Conservation (phyloP, 2,888 invertebrate species). For the Microplitis manilae region DNA sequence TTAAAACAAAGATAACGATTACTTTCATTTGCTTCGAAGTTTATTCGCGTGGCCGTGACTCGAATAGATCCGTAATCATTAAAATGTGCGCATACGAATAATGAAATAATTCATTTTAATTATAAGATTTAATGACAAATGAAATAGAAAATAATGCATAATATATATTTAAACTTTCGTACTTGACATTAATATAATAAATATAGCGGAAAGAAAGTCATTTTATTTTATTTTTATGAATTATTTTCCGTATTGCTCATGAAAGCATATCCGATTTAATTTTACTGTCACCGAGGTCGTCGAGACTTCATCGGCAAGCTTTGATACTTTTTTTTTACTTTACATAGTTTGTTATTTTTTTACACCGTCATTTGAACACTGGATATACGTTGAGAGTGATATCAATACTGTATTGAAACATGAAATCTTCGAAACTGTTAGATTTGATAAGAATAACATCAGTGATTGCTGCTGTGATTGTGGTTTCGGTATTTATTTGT, state of each 20-base stretch:
- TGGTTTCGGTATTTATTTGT: slow-evolving; percentile 22
- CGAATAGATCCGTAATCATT: not conserved
- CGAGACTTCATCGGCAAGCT: not conserved
- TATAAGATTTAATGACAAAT: not conserved
- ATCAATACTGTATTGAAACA: slow-evolving; percentile 5
- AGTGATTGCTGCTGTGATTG: slow-evolving; percentile 8
- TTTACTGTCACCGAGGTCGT: slow-evolving; percentile 28
- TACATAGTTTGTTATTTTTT: not conserved
- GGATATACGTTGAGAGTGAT: not conserved
- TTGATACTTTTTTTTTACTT: not conserved
- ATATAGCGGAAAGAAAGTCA: slow-evolving; percentile 20
- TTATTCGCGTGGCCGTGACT: not conserved
- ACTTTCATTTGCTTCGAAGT: not conserved
- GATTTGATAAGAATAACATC: slow-evolving; percentile 29
- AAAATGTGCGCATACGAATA: not conserved
- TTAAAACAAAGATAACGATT: not conserved
- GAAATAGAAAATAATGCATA: not conserved
- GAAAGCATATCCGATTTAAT: slow-evolving; percentile 36
- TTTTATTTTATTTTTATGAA: not conserved
- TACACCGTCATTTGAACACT: not conserved
- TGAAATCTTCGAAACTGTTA: slow-evolving; percentile 22
- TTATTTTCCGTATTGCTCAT: slow-evolving; percentile 30
- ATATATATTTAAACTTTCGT: not conserved
- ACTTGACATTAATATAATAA: slow-evolving; percentile 19
- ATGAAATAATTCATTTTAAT: not conserved